These are phyloP conservation scores for Furcifer pardalis DNA, from an alignment of 2,797 vertebrate genomes.

Conservation along the genomic window DNA sequence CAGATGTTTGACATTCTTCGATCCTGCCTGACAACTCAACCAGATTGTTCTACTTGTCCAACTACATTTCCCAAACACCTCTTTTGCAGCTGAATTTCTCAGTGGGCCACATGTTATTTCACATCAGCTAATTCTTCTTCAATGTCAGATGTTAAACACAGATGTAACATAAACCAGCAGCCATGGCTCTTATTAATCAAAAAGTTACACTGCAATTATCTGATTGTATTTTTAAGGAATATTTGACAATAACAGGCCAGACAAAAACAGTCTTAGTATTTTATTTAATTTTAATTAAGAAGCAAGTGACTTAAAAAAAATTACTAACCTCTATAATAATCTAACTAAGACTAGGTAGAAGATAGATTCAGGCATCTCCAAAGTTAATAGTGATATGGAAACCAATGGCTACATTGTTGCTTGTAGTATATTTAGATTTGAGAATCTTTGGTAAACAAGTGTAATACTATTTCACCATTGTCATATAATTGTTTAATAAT, in stretches of 20 bases:
- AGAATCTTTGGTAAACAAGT: neutral
- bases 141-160: neutral
- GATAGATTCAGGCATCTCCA: neutral
- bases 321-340: neutral
- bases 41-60: conserved; percentile 15
- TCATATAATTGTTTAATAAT: neutral
- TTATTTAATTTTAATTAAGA: neutral
- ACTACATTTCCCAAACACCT: neutral
- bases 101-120: neutral
- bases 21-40: neutral
- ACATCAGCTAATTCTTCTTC: neutral
- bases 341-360: neutral
- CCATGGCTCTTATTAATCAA: neutral
- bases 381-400: neutral
- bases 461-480: neutral
- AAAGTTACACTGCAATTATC: neutral
- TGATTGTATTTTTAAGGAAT: neutral
- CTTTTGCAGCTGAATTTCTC: neutral
- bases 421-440: neutral
- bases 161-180: neutral
- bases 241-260: neutral
- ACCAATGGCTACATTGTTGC: neutral
- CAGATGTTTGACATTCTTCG: conserved; percentile 3
- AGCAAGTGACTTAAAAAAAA: neutral
- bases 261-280: neutral